A percentile compares a stretch with the other conserved stretches of the same genome.
These are phyloP conservation scores for Drosophila varians DNA, from an alignment of 1,140 invertebrate genomes.

Conservation along the genomic window DNA sequence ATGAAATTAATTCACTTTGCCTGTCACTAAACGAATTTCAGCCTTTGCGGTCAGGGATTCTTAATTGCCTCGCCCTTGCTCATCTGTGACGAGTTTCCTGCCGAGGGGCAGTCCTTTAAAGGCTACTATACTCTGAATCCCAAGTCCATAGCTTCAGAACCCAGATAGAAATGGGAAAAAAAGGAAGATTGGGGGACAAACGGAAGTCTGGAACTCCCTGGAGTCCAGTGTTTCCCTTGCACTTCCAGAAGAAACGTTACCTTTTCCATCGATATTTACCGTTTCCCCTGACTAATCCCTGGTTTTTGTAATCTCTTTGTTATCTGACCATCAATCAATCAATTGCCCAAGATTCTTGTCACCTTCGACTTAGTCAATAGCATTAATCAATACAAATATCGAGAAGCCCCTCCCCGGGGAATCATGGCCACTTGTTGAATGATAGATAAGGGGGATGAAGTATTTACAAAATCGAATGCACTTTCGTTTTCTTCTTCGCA, in stretches of 20 bases:
- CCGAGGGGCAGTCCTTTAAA: no score
- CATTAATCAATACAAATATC: not conserved
- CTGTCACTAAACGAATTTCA: slow-evolving; percentile 46
- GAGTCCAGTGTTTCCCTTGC: no score
- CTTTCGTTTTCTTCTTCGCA: slow-evolving; percentile 3
- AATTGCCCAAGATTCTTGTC: slow-evolving; percentile 1
- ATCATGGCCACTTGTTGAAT: slow-evolving; percentile 5
- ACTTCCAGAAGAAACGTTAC: no score
- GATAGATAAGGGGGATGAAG: not conserved
- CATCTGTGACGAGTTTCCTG: not conserved
- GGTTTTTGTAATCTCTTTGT: not conserved
- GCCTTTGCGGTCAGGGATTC: slow-evolving; percentile 43
- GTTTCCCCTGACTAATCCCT: not conserved
- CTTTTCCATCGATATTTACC: not conserved
- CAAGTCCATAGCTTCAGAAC: not conserved
- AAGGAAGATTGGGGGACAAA: no score
- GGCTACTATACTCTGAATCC: no score
- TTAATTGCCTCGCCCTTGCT: slow-evolving; percentile 43
- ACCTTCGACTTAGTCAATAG: not conserved
- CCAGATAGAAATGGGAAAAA: not conserved
- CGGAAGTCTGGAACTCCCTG: no score
- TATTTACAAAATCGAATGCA: slow-evolving; percentile 4
- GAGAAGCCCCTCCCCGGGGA: not conserved
- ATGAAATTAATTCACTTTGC: slow-evolving; percentile 45
- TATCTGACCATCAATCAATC: not conserved